Evolutionary conservation across 2,113 vertebrate genomes (phyloP).

Genomic region (Ciconia stormi): DNA sequence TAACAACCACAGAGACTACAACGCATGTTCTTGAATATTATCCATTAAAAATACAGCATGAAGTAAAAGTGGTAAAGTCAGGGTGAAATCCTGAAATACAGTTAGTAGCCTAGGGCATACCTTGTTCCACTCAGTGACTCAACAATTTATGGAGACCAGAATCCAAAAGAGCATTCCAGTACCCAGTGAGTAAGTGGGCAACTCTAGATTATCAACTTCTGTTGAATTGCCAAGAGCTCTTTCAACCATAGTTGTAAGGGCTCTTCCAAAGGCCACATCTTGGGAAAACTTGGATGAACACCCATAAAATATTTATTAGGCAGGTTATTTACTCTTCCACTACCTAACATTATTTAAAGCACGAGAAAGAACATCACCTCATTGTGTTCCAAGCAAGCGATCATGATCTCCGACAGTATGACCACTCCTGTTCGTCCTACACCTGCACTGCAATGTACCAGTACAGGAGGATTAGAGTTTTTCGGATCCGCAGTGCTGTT

Average conservation of each 20-base stretch:
- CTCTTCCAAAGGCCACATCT: neutral
- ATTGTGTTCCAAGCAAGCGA: constrained; percentile 95
- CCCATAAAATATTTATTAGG: neutral
- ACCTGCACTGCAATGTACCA: constrained; percentile 96
- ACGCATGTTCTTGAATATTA: neutral
- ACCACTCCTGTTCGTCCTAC: constrained; percentile 93
- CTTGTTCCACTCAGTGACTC: neutral
- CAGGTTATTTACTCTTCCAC: neutral
- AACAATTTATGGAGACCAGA: neutral
- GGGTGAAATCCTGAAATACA: neutral
- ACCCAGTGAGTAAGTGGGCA: neutral
- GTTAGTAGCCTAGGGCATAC: neutral
- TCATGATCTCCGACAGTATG: constrained; percentile 94
- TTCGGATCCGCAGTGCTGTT: constrained; percentile 88
- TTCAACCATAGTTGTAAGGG: neutral
- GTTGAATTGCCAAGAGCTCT: neutral
- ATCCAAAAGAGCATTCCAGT: neutral
- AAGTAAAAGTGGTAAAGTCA: neutral
- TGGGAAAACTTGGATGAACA: neutral
- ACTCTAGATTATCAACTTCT: neutral
- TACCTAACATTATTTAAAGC: neutral
- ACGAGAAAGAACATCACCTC: constrained; percentile 76
- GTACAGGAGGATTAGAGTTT: constrained; percentile 82
- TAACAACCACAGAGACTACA: neutral
- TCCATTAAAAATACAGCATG: neutral